phyloP scores from a whole-genome alignment of 2,113 vertebrate species.

The Silurus glanis region DNA sequence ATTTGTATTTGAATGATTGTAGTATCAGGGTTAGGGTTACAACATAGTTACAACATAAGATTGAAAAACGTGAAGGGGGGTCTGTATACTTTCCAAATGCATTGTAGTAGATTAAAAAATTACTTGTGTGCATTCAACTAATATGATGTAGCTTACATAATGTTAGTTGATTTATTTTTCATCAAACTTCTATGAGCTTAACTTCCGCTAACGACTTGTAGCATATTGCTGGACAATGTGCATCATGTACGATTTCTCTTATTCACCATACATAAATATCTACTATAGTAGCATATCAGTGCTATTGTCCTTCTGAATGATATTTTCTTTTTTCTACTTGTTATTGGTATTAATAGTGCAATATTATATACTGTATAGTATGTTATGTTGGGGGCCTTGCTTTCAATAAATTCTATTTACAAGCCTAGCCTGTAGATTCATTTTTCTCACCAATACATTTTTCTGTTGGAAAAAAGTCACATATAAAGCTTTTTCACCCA shows the following conservation, averaged over 20 bases:
- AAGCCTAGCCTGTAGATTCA: neutral
- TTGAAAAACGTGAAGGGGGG: too few relatives aligned
- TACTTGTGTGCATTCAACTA: neutral
- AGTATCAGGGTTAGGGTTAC: too few relatives aligned
- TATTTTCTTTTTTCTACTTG: neutral
- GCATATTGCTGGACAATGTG: neutral
- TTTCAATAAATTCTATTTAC: neutral
- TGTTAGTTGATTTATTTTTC: neutral
- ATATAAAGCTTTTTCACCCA: neutral
- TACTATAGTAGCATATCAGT: neutral
- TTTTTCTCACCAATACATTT: constrained; percentile 26
- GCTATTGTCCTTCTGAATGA: neutral
- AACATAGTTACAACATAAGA: too few relatives aligned
- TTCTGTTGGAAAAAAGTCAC: constrained; percentile 17
- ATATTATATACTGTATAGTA: neutral
- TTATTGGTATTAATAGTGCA: neutral
- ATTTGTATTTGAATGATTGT: too few relatives aligned
- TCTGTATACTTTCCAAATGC: too few relatives aligned
- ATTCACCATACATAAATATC: neutral
- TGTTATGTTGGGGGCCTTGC: neutral
- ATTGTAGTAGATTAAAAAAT: neutral
- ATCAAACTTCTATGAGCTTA: neutral
- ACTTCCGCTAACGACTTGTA: neutral
- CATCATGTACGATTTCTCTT: neutral
- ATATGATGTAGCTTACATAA: neutral